Conservation (phyloP, 2,888 invertebrate genomes). For the Diplazon laetatorius region DNA sequence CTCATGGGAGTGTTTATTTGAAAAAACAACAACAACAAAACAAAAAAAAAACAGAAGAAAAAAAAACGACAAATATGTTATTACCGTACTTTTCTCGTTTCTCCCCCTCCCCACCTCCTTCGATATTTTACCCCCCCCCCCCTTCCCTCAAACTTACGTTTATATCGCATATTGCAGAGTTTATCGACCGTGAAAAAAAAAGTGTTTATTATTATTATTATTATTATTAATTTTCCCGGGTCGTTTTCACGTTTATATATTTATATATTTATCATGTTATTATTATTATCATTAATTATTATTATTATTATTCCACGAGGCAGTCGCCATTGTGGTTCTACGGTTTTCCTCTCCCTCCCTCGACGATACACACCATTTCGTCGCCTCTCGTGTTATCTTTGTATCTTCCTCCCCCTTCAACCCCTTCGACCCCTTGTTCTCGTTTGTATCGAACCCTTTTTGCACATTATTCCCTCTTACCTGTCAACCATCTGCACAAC, state of each 20-base stretch:
- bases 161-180: neutral
- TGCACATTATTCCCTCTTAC: conserved; percentile 28
- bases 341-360: conserved; percentile 56
- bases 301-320: conserved; percentile 47
- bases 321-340: conserved; percentile 48
- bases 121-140: neutral
- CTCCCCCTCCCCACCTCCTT: conserved; percentile 8
- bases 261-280: conserved; percentile 57
- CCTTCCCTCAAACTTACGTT: neutral
- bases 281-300: conserved; percentile 47
- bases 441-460: conserved; percentile 16
- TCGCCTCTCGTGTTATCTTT: conserved; percentile 8
- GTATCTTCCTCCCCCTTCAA: conserved; percentile 6
- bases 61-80: too few species aligned
- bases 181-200: neutral
- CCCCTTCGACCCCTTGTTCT: conserved; percentile 17
- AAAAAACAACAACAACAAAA: too few species aligned
- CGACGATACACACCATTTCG: neutral
- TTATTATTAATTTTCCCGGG: too few species aligned
- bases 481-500: neutral
- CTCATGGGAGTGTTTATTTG: conserved; percentile 38
- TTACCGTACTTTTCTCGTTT: conserved; percentile 27
- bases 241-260: conserved; percentile 36
- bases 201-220: too few species aligned
- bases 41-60: too few species aligned